Base-by-base conservation (phyloP, 2,113 vertebrate species). In the Podarcis raffonei region DNA sequence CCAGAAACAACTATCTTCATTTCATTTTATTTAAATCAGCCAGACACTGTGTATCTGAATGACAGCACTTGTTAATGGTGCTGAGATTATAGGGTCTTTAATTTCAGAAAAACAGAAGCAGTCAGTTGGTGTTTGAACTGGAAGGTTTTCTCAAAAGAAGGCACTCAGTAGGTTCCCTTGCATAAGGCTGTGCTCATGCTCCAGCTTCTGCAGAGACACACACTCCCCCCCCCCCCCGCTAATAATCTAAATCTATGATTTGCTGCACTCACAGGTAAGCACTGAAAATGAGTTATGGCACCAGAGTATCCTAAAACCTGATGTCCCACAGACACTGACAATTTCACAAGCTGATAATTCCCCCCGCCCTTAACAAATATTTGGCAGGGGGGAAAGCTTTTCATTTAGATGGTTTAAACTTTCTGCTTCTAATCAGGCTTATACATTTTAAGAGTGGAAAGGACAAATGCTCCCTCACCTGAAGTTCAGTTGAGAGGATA, bases 1-100 rank as follows among this genome's bases (percentile, higher is more conserved):
- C 97, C 99, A 98, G 98, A 98, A 98, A 99, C 98, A 99, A 99
- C 98, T 98, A 99, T 99, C 99, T 99, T 99, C 99, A 99, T 99
- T 98, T 99, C 98, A 98, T 99, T 99, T 99, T 98, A 99, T 99
- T 99, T 98, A 99, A 99, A 99, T 99, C 98, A 98, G 98, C 95
- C 97, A 98, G 98, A 99, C 98, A 98, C 98, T 97, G 98, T 98
- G 98, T 98, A 98, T 98, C 98, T 99, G 98, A 99, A 99, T 99
- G 99, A 99, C 98, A 99, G 99, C 97, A 95, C 96, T 97, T 97
- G 98, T 98, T 99, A 99, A 99, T 98, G 98, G 98, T 97, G 96
- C 97, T 96, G 97, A 98, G 98, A 99, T 98, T 98, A 98, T 97
- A 98, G 97, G 97, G 97, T 98, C 96, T 97, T 98, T 98, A 97